Base-by-base conservation (phyloP, 2,113 vertebrate species). In the Lathamus discolor region DNA sequence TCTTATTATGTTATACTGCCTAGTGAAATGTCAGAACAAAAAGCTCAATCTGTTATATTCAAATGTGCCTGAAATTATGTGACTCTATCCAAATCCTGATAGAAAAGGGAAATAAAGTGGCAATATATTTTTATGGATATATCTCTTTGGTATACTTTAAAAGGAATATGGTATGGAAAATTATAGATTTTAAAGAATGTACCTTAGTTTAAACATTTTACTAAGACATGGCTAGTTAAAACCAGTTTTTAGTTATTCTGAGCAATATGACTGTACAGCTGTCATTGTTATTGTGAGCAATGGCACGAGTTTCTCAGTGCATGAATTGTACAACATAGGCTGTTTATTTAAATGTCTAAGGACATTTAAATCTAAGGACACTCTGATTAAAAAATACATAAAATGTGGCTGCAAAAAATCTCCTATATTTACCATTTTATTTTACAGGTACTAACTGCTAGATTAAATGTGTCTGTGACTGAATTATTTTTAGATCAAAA, bases 401-500 rank as follows among this genome's bases (percentile, higher is more conserved):
- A 86, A 77, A 77, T n/a, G 18, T 83, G 63, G 3, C 9, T 83
- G 29, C 41, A 89, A 92, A 77, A 16, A 17, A 79, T 64, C 62
- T 85, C 90, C 59, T 74, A 61, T 91, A 86, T 95, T 74, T 93
- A 64, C 7, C 41, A 69, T 85, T 97, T 92, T 92, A 89, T 96
- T 96, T 92, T 66, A 94, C 27, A 41, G 61, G 16, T 57, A 80
- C 51, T 90, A 97, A 66, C 89, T 93, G 81, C 84, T 88, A 93
- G 90, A 93, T 69, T 94, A 96, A 96, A 94, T 74, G 22, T 63
- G 69, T 72, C 49, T 95, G 33, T 73, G 69, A 54, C 29, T 81
- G 61, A 88, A 84, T 62, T 2, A 41, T 77, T 82, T 95, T 85
- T 95, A 94, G 66, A 97, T 75, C 44, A 96, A 96, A 96, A 88